Evolutionary conservation across 2,888 invertebrate genomes (phyloP), one percentile per base, ranked within the genome.

Genomic region (Sesia bembeciformis): DNA sequence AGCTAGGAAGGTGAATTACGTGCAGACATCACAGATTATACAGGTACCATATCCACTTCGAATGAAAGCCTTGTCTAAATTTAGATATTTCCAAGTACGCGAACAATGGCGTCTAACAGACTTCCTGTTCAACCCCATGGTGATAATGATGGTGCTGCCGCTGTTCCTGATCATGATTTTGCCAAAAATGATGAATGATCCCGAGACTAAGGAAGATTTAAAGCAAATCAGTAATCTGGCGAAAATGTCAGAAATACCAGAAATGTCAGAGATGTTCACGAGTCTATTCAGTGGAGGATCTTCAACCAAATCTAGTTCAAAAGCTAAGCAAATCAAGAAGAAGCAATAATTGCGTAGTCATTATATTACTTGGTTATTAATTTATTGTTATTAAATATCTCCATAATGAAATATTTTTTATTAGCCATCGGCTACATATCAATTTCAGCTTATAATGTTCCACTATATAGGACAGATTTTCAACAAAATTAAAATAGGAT

Each of bases 21-120:
- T 99, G 51, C 98, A 98, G 81, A 97, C 97, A 0, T 94, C 96
- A 0, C 94, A 95, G 75, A 95, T 98, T 0, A 92, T 95, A 57
- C 97, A 97, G 84, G 93, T 98, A 55, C 94, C 96, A 0, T 99
- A 99, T 81, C 99, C 99, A 2, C 87, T 99, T 52, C 93, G 95
- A 76, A 91, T 99, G 89, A 96, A 96, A 72, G 93, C 97, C 0
- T 74, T 95, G 38, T 94, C 95, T 7, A 94, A 92, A 64, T 94
- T 94, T 65, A 93, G 94, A 64, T 97, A 96, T 84, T 99, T 99
- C 88, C 97, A 98, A 90, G 90, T 94, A 23, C 90, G 99, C 51
- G 99, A 99, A 77, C 98, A 98, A 74, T 98, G 98, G 98, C 92
- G 98, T 73, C 90, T 98, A 6, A 98, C 98, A 0, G 99, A 99